Evolutionary conservation across 2,113 vertebrate species (phyloP), one percentile per base, ranked within the genome.

Genomic region (Vulpes lagopus): DNA sequence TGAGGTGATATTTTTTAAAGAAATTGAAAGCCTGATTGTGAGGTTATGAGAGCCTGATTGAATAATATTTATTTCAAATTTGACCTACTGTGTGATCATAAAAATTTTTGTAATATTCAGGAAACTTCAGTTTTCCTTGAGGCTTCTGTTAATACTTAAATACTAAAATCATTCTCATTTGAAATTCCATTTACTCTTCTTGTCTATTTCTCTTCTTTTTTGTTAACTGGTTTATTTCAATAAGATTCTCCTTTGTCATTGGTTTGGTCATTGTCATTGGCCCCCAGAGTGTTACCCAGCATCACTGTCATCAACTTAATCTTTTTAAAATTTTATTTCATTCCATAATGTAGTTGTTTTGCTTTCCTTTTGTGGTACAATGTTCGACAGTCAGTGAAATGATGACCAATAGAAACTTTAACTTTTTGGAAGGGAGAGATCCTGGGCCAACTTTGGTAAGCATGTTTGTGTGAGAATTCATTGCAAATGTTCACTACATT

Each of bases 61-160:
- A 23, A 86, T 20, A n/a, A 86, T 23, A n/a, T 94, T 94, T 80
- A 82, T 93, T 95, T 88, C 81, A 94, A 92, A 62, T 64, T 53
- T 60, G n/a, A 91, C 32, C 27, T 43, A 74, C 59, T 65, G 38
- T 49, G 35, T 51, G 30, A 59, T 86, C 60, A 86, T 49, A 65
- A 73, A 51, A 93, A 89, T 73, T 60, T 71, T 82, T 60, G 12
- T 32, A 81, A 60, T 67, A 90, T 85, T 92, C 25, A 55, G 38
- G 10, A 62, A 59, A 55, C 30, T 53, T 25, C 38, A 55, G 16
- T 78, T 94, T 27, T 94, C 55, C 27, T 60, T 25, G 11, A 86
- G 51, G 4, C 8, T 9, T 95, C 3, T 84, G 25, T 84, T 95
- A 67, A 62, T 93, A 23, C 62, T 81, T 73, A 89, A 90, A 51